Base-by-base conservation (phyloP, 2,113 vertebrate genomes). In the Pterocles burchelli region DNA sequence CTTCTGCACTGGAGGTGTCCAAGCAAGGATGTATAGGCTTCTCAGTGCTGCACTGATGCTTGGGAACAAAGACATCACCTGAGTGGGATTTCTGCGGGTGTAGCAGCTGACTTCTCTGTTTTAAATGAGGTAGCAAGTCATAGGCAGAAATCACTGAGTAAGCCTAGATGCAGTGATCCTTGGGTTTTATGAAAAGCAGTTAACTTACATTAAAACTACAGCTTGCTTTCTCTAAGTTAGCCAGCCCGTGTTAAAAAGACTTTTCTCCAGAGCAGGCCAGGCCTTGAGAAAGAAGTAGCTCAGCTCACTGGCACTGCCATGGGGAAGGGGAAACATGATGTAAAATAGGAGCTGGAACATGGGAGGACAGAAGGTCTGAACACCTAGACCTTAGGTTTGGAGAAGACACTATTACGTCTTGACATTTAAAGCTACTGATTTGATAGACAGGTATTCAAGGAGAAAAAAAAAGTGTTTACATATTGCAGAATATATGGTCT, bases 251-350 rank as follows among this genome's bases (percentile, higher is more conserved):
- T 51, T 29, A 57, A 26, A 59, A 28, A 57, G 17, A 25, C 2
- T 45, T 45, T 67, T 36, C 33, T 34, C 13, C 19, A 25, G 31
- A 62, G 25, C 4, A 90, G 66, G 48, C 5, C 20, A 57, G 24
- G 31, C 48, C 29, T 55, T 24, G 24, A 52, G 33, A 41, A 70
- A 31, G 33, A 26, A 54, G 43, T 8, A 67, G 21, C 33, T 78
- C 41, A 28, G 43, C 20, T 74, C 0, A 0, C 16, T 19, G 41
- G 26, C 43, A 52, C 17, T 38, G 34, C 0, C 1, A 63, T 7
- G 24, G n/a, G 21, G 57, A 46, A 76, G 28, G 46, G 58, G 15
- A 38, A 48, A 34, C 0, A 6, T 54, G 61, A 22, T 18, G 17
- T 52, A n/a, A 82, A 76, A 52, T 12, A 46, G 18, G 45, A 76